A percentile compares a stretch with the other conserved stretches of the same genome.
Conservation (phyloP, 2,113 vertebrate genomes). For the Ictalurus furcatus region DNA sequence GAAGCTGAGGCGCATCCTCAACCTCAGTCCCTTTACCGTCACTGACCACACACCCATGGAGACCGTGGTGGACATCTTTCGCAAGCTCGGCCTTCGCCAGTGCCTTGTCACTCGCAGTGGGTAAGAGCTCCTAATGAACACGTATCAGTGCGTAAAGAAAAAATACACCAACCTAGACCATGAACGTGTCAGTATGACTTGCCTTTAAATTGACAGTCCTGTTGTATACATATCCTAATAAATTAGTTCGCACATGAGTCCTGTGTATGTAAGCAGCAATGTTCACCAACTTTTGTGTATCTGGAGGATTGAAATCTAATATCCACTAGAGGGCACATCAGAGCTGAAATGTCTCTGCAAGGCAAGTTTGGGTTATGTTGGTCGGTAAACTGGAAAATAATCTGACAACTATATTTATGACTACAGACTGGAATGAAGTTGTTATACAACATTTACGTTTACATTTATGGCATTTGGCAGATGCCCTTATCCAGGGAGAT, state of each 20-base stretch:
- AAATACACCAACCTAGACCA: not conserved
- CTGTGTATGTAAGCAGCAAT: not conserved
- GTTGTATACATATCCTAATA: not conserved
- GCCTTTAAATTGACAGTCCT: not conserved
- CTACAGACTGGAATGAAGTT: not conserved
- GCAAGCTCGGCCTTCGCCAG: constrained; percentile 94
- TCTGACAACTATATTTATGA: not conserved
- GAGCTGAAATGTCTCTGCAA: not conserved
- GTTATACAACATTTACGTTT: not conserved
- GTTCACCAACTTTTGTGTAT: not conserved
- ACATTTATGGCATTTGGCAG: not conserved
- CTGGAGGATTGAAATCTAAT: not conserved
- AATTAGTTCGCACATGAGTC: not conserved
- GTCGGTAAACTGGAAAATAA: not conserved
- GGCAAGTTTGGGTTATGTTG: not conserved
- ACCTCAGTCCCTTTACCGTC: constrained; percentile 98
- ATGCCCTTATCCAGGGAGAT: not conserved
- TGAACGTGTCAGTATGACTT: not conserved
- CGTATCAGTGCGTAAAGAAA: not conserved
- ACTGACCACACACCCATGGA: constrained; percentile 99
- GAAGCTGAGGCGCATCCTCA: constrained; percentile 91
- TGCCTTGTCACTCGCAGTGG: constrained; percentile 96
- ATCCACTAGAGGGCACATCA: not conserved
- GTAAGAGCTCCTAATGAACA: constrained; percentile 65
- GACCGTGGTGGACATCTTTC: constrained; percentile 97